phyloP scores from a whole-genome alignment of 2,797 vertebrate genomes.

The Loriculus beryllinus region DNA sequence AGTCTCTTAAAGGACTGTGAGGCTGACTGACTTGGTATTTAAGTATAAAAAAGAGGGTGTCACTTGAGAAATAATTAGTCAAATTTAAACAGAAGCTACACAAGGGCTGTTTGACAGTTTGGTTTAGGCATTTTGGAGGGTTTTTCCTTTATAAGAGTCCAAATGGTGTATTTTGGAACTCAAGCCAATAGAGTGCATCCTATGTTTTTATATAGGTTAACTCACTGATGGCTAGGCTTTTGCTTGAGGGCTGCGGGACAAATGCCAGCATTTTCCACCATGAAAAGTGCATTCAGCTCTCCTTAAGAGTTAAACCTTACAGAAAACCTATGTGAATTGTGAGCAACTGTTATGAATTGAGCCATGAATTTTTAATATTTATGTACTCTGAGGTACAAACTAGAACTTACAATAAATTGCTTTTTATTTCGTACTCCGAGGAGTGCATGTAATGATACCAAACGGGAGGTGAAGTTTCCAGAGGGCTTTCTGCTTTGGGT shows the following conservation, averaged over 20 bases:
- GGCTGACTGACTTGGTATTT: background rate
- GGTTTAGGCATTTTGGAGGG: background rate
- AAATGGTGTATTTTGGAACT: background rate
- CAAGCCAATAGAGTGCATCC: background rate
- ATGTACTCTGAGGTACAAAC: background rate
- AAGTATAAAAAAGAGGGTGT: background rate
- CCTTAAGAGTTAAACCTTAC: background rate
- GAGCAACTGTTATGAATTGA: background rate
- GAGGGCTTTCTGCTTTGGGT: background rate
- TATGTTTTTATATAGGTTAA: background rate
- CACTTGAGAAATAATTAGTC: background rate
- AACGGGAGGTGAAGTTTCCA: background rate
- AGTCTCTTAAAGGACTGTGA: background rate
- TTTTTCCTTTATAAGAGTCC: background rate
- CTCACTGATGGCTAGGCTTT: background rate
- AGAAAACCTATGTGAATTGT: background rate
- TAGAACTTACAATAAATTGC: background rate
- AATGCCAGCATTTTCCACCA: background rate
- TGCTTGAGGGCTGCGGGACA: rapidly evolving
- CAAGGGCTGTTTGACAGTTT: background rate
- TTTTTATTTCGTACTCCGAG: background rate
- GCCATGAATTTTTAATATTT: constrained; percentile 14
- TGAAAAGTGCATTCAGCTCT: background rate
- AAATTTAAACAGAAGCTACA: background rate
- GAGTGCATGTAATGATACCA: background rate